Percentiles rank a stretch among this genome's conserved stretches.
These are phyloP conservation scores for Tapirus indicus DNA, from an alignment of 2,797 vertebrate genomes.

Conservation along the genomic window DNA sequence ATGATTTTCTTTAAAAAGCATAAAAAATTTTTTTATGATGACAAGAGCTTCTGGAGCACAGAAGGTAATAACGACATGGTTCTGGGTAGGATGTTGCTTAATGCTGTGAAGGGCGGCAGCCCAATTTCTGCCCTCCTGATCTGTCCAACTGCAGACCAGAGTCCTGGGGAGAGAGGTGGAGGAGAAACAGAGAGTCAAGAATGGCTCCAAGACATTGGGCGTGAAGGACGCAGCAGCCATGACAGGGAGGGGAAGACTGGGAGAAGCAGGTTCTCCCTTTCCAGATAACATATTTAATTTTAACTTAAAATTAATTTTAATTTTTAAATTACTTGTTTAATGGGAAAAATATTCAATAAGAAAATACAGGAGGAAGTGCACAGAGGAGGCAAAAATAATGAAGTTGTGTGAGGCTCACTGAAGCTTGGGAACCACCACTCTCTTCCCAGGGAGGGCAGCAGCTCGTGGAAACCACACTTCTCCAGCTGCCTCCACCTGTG, in stretches of 20 bases:
- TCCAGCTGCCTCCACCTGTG: too few species aligned
- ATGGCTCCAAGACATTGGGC: accelerated
- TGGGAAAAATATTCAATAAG: background rate
- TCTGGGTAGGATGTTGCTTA: constrained; percentile 14
- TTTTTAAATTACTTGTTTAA: background rate
- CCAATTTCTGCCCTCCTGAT: background rate
- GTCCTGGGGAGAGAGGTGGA: constrained; percentile 57
- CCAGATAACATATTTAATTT: background rate
- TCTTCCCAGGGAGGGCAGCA: accelerated
- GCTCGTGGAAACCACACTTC: background rate
- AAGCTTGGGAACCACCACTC: too few species aligned
- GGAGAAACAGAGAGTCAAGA: background rate
- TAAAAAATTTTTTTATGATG: background rate
- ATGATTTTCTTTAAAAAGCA: background rate
- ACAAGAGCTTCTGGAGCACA: background rate
- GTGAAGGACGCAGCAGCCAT: accelerated
- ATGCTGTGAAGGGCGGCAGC: accelerated
- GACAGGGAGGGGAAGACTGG: accelerated
- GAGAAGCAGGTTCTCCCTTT: background rate
- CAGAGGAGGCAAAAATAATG: accelerated
- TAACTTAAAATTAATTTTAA: background rate
- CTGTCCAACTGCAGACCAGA: constrained; percentile 43
- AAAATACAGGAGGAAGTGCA: accelerated
- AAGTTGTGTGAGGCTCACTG: too few species aligned
- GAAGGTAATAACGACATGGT: background rate